Percentiles rank a stretch among this genome's conserved stretches.
These are phyloP conservation scores for Eupithecia subumbrata DNA, from an alignment of 2,888 invertebrate genomes.

Conservation along the genomic window DNA sequence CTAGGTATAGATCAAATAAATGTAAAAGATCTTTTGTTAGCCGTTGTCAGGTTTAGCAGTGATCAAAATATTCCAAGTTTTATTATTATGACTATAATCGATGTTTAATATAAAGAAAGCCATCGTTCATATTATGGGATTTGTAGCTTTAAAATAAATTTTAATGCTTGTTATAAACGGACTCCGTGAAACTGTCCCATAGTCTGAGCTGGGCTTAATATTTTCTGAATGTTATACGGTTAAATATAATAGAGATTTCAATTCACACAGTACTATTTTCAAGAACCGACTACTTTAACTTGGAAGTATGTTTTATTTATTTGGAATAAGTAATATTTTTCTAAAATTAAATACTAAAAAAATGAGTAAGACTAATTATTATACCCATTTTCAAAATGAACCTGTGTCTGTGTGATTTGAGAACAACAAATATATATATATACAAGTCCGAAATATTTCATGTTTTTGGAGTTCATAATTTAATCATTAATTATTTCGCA, in stretches of 20 bases:
- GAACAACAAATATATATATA: constrained; percentile 10
- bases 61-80: not conserved
- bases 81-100: not conserved
- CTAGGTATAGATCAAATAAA: not conserved
- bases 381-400: too few relatives aligned
- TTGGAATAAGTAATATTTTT: not conserved
- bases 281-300: not conserved
- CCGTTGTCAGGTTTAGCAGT: not conserved
- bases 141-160: not conserved
- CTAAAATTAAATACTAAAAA: not conserved
- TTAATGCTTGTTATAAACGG: constrained; percentile 14
- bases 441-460: constrained; percentile 25
- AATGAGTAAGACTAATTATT: too few relatives aligned
- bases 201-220: constrained; percentile 23
- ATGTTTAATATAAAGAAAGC: constrained; percentile 11
- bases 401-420: constrained; percentile 21
- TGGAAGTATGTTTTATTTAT: not conserved
- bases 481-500: not conserved
- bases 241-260: not conserved
- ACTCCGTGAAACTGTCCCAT: constrained; percentile 11
- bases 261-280: constrained; percentile 15
- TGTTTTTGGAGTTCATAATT: constrained; percentile 2
- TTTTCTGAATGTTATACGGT: constrained; percentile 32
- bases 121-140: constrained; percentile 17
- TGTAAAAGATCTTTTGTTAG: not conserved